Evolutionary conservation across 1,140 invertebrate species (phyloP), one percentile per base, ranked within the genome.

Genomic region (Reticulitermes speratus): DNA sequence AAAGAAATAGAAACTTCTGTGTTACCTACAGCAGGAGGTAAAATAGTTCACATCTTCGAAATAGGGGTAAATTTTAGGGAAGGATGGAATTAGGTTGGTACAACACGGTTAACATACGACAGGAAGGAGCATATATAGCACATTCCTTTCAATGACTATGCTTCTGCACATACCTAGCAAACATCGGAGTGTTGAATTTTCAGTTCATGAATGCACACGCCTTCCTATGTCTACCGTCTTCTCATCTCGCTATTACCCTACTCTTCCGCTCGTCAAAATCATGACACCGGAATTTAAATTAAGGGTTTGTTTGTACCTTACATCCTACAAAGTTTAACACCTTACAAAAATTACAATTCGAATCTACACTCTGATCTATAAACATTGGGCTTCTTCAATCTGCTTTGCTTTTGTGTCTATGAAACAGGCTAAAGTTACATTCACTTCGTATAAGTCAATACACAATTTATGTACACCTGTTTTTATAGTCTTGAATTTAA

Each of bases 271-370:
- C 65, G 65, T 75, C 65, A 75, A 75, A 30, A 75, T 11, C 65
- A 75, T 30, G 65, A 75, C 65, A 75, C 65, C 25, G 65, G 25
- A 75, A 75, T 75, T 75, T n/a, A 75, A 75, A 75, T 75, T 75
- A 75, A n/a, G 65, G 65, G 65, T 75, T 75, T 75, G n/a, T 25
- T 75, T 75, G 30, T n/a, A 75, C n/a, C 65, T 30, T 30, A 14
- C 65, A 75, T 25, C 65, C 65, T 75, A 25, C n/a, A 6, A 30
- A 75, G 65, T 75, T 75, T 75, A 3, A 69, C 65, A 30, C 65
- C 65, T 75, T 75, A 75, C 25, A 75, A 75, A 55, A 75, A 75
- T 75, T 75, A 75, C 65, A 75, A 75, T 75, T 75, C 65, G 0
- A 25, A 75, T 75, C 65, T 30, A 75, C 65, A 30, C n/a, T 75